A percentile compares a stretch with the other conserved stretches of the same genome.
These are phyloP conservation scores for Antidorcas marsupialis DNA, from an alignment of 2,113 vertebrate species.

Conservation along the genomic window DNA sequence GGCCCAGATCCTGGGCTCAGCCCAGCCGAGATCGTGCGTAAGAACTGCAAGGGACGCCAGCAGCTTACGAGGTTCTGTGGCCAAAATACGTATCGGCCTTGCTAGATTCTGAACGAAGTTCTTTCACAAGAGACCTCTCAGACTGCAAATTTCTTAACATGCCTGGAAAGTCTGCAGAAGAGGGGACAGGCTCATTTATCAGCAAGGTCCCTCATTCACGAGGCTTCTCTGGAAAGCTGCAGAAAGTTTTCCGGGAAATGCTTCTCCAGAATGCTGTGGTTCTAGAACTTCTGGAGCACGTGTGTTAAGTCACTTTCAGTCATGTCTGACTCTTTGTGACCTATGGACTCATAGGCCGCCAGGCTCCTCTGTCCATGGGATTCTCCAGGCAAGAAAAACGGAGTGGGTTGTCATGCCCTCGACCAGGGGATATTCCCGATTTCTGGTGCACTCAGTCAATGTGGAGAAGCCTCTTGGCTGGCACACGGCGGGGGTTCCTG, in stretches of 20 bases:
- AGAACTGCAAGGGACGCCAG: neutral
- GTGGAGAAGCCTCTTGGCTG: neutral
- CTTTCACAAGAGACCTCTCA: neutral
- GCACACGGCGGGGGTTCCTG: neutral
- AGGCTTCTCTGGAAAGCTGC: neutral
- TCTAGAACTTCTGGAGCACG: no score
- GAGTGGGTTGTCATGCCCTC: neutral
- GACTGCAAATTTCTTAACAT: no score
- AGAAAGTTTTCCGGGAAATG: neutral
- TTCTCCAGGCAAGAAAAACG: neutral
- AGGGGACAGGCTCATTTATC: neutral
- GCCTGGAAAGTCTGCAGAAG: neutral
- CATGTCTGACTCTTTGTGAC: neutral
- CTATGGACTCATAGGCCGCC: neutral
- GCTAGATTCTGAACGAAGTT: neutral
- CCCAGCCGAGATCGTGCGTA: rapidly evolving
- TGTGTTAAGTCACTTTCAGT: neutral
- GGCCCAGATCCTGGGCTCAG: neutral
- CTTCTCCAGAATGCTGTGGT: neutral
- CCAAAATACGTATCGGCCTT: neutral
- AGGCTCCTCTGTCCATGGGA: neutral
- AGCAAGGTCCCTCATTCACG: neutral
- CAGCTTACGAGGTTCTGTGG: neutral
- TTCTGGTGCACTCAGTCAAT: neutral
- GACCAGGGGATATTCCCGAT: neutral